Evolutionary conservation across 2,797 vertebrate genomes (phyloP).

Genomic region (Telmatherina bonti): DNA sequence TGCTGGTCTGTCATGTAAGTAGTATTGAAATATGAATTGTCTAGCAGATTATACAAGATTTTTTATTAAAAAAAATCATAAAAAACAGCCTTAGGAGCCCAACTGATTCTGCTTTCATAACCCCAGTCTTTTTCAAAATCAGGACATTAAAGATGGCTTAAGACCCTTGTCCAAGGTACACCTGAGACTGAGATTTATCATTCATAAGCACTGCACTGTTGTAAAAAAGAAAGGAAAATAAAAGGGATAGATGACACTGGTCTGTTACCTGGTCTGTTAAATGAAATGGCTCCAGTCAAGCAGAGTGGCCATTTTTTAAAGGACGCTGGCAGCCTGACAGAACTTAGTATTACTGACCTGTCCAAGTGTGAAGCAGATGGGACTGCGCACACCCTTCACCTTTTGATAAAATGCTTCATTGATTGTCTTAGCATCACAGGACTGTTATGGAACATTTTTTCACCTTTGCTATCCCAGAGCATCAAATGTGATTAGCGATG

Average conservation of each 20-base stretch:
- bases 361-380: constrained; percentile 53
- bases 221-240: constrained; percentile 47
- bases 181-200: constrained; percentile 59
- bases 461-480: constrained; percentile 3
- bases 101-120: constrained; percentile 39
- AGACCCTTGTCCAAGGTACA: constrained; percentile 59
- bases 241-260: constrained; percentile 43
- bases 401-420: constrained; percentile 18
- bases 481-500: constrained; percentile 40
- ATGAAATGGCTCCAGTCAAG: constrained; percentile 36
- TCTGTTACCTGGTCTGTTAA: constrained; percentile 19
- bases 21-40: too few relatives aligned
- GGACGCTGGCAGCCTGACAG: constrained; percentile 6
- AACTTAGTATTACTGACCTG: constrained; percentile 36
- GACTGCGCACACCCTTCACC: background rate
- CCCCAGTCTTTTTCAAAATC: constrained; percentile 57
- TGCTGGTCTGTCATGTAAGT: too few relatives aligned
- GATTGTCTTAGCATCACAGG: constrained; percentile 10
- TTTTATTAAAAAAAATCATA: too few relatives aligned
- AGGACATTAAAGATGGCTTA: constrained; percentile 51
- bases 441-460: constrained; percentile 15
- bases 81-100: too few relatives aligned
- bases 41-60: too few relatives aligned
- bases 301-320: constrained; percentile 51
- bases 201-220: constrained; percentile 42